Conservation (phyloP, 2,113 vertebrate genomes). For the Tretioscincus oriximinensis region DNA sequence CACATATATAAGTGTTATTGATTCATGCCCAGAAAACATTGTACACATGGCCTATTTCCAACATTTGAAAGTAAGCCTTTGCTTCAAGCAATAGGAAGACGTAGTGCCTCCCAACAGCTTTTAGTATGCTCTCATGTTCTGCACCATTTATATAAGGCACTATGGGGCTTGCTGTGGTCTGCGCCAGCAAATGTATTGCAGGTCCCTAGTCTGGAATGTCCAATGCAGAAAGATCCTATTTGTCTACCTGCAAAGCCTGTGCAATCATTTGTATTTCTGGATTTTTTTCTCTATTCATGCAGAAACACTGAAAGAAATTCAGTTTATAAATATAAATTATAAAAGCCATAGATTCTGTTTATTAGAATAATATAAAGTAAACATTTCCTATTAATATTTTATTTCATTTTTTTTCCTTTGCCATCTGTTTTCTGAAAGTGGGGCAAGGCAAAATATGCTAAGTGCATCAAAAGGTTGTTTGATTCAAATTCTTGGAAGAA, state of each 20-base stretch:
- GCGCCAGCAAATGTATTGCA: too few relatives aligned
- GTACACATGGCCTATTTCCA: not conserved
- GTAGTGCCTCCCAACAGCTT: not conserved
- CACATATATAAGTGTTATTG: not conserved
- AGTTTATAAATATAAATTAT: not conserved
- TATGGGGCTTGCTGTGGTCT: too few relatives aligned
- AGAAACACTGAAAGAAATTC: not conserved
- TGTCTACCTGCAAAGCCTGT: not conserved
- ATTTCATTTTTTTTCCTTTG: not conserved
- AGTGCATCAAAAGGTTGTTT: constrained; percentile 7
- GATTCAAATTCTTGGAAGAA: constrained; percentile 23
- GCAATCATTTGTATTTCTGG: not conserved
- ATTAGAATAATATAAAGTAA: not conserved
- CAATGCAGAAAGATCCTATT: too few relatives aligned
- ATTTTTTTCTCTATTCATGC: not conserved
- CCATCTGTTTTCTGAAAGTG: not conserved
- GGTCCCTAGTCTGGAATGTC: too few relatives aligned
- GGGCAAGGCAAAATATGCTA: constrained; percentile 30
- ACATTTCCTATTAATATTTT: not conserved
- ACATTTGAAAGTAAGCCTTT: not conserved
- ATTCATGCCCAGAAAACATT: not conserved
- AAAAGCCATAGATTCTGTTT: constrained; percentile 1
- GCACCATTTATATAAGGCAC: not conserved
- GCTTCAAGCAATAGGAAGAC: not conserved
- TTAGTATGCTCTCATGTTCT: not conserved